These are phyloP conservation scores for Hemistola chrysoprasaria DNA, from an alignment of 2,888 invertebrate species.

Conservation along the genomic window DNA sequence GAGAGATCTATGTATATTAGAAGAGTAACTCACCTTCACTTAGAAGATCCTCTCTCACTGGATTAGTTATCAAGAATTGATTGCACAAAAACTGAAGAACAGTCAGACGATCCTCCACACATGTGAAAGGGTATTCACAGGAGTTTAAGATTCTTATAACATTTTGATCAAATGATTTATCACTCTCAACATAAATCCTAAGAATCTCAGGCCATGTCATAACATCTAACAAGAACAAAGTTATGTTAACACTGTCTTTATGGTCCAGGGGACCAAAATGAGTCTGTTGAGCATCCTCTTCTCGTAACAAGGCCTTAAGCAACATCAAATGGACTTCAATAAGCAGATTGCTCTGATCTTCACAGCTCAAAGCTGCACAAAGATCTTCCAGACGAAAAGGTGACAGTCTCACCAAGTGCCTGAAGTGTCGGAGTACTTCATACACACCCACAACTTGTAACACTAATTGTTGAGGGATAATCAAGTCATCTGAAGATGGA, in stretches of 20 bases:
- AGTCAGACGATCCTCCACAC: slow-evolving; percentile 88
- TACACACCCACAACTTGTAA: slow-evolving; percentile 94
- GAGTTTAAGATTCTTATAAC: slow-evolving; percentile 86
- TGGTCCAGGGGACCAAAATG: slow-evolving; percentile 98
- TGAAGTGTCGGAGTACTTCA: slow-evolving; percentile 96
- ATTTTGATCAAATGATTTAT: slow-evolving; percentile 88
- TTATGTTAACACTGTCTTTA: slow-evolving; percentile 97
- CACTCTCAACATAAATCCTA: slow-evolving; percentile 95
- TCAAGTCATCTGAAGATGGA: slow-evolving; percentile 93
- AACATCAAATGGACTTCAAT: slow-evolving; percentile 97
- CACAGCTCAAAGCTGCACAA: slow-evolving; percentile 94
- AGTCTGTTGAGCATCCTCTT: slow-evolving; percentile 97
- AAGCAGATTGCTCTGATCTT: slow-evolving; percentile 95
- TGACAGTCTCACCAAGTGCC: slow-evolving; percentile 94
- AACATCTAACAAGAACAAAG: slow-evolving; percentile 95
- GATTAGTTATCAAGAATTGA: slow-evolving; percentile 95
- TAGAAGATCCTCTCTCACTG: slow-evolving; percentile 95
- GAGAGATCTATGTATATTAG: too few relatives aligned
- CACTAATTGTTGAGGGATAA: slow-evolving; percentile 89
- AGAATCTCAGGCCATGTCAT: slow-evolving; percentile 98
- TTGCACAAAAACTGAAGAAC: slow-evolving; percentile 96
- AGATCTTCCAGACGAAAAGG: slow-evolving; percentile 98
- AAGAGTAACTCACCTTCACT: slow-evolving; percentile 89
- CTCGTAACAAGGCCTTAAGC: slow-evolving; percentile 93
- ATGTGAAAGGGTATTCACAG: slow-evolving; percentile 94